Evolutionary conservation across 2,113 vertebrate species (phyloP).

Genomic region (Cavia porcellus): DNA sequence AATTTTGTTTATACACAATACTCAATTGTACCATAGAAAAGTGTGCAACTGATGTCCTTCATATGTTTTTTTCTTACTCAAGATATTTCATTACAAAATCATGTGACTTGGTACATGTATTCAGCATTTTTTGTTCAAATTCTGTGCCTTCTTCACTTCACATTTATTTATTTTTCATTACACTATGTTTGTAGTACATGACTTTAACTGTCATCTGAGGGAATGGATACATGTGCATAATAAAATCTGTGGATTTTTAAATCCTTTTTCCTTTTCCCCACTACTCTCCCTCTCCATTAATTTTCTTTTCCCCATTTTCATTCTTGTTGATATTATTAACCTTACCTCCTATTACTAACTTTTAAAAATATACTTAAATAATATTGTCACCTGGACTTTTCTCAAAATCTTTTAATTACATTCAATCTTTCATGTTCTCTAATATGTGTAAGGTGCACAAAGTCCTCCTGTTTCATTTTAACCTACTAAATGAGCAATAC

Average conservation of each 20-base stretch:
- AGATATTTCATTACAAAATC: not conserved
- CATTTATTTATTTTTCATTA: not conserved
- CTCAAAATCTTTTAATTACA: slow-evolving; percentile 11
- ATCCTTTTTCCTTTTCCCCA: not conserved
- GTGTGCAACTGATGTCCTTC: not conserved
- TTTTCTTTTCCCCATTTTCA: not conserved
- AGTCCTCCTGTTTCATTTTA: not conserved
- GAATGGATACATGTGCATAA: not conserved
- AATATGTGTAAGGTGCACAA: not conserved
- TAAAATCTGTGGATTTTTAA: not conserved
- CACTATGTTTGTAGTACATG: not conserved
- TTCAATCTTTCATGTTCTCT: not conserved
- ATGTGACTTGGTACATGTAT: not conserved
- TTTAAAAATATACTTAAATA: not conserved
- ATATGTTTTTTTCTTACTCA: not conserved
- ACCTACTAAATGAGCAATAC: not conserved
- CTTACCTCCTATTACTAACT: not conserved
- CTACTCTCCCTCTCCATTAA: not conserved
- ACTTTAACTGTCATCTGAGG: not conserved
- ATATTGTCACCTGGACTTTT: not conserved
- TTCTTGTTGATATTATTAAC: not conserved
- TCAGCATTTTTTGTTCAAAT: not conserved
- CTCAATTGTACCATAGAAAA: not conserved
- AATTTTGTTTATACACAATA: not conserved
- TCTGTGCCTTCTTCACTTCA: not conserved